Evolutionary conservation across 2,113 vertebrate genomes (phyloP).

Genomic region (Serilophus lunatus): DNA sequence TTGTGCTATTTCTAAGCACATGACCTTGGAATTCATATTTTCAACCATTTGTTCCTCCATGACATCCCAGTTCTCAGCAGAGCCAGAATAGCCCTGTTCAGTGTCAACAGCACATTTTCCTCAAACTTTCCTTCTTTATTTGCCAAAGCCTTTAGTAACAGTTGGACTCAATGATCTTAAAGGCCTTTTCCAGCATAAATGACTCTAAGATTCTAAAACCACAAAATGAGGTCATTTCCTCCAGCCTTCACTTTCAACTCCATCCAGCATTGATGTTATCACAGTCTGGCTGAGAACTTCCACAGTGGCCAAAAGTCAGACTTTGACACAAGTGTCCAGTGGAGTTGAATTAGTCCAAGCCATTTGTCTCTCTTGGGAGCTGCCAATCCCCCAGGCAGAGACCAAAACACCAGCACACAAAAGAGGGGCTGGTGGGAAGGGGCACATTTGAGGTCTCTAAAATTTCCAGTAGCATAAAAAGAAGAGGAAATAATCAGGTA

Average conservation of each 20-base stretch:
- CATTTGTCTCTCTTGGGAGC: not conserved
- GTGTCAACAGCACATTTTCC: not conserved
- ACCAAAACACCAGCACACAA: fast-evolving
- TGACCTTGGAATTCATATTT: not conserved
- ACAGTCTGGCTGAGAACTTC: not conserved
- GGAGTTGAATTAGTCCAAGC: not conserved
- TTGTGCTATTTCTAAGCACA: not conserved
- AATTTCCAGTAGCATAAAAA: not conserved
- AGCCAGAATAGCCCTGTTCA: not conserved
- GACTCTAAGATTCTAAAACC: not conserved
- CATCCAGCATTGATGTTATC: not conserved
- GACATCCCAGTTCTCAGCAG: not conserved
- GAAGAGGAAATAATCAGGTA: not conserved
- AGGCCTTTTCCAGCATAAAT: not conserved
- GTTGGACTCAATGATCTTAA: not conserved
- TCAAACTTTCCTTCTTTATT: not conserved
- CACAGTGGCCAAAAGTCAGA: not conserved
- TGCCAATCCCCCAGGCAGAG: not conserved
- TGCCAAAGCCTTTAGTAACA: not conserved
- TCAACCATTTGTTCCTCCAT: not conserved
- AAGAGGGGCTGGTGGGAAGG: not conserved
- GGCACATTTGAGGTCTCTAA: not conserved
- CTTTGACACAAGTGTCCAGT: not conserved
- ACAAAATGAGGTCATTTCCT: not conserved
- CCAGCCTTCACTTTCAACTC: not conserved